Conservation (phyloP, 2,888 invertebrate genomes). For the Hypomecis atomaria region DNA sequence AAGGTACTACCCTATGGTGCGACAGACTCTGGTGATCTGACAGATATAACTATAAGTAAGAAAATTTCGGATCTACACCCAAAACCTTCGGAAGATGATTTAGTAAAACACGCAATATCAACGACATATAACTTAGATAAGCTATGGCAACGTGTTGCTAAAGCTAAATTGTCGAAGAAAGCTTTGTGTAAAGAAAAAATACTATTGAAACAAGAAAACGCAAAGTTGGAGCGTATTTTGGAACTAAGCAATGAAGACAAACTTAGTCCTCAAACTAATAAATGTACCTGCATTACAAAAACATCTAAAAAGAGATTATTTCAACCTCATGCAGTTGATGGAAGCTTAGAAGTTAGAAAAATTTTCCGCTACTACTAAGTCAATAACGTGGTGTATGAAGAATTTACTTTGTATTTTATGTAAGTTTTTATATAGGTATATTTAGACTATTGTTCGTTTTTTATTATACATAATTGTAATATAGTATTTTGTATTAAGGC, state of each 20-base stretch:
- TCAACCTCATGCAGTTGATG: conserved; percentile 66
- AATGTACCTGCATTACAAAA: conserved; percentile 56
- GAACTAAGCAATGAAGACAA: conserved; percentile 52
- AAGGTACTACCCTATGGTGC: conserved; percentile 74
- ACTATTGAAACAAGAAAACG: conserved; percentile 68
- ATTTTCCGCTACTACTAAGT: conserved; percentile 39
- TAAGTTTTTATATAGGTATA: too few relatives aligned
- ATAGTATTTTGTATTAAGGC: not conserved
- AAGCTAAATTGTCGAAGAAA: conserved; percentile 69
- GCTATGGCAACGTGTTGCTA: conserved; percentile 75
- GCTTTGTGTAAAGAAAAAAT: conserved; percentile 70
- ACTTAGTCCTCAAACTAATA: conserved; percentile 49
- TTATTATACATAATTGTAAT: not conserved
- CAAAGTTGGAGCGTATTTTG: conserved; percentile 53
- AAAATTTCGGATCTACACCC: conserved; percentile 47
- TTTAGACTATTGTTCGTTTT: not conserved
- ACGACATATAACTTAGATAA: conserved; percentile 68
- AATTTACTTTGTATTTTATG: too few relatives aligned
- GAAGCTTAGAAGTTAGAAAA: conserved; percentile 60
- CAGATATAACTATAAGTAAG: conserved; percentile 45
- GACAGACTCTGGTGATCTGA: conserved; percentile 56
- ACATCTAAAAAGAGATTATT: conserved; percentile 30
- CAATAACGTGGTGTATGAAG: too few relatives aligned
- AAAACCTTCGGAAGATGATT: conserved; percentile 63
- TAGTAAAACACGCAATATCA: conserved; percentile 65